A percentile compares a stretch with the other conserved stretches of the same genome.
These are phyloP conservation scores for Xiphias gladius DNA, from an alignment of 2,113 vertebrate species.

Conservation along the genomic window DNA sequence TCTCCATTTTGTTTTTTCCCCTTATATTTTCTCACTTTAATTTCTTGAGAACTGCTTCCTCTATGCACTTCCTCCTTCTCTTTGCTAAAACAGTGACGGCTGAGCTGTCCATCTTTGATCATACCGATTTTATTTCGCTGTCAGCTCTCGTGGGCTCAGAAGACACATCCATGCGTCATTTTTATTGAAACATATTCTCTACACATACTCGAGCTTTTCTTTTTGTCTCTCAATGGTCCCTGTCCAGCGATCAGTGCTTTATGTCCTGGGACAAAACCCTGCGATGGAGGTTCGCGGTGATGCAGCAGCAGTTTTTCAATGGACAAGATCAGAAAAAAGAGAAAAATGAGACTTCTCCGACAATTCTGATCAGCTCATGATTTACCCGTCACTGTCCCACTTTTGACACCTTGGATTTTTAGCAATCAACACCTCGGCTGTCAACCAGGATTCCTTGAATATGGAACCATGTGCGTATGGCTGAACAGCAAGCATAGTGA, in stretches of 20 bases:
- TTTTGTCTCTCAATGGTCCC: no score
- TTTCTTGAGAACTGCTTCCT: background rate
- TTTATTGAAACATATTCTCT: background rate
- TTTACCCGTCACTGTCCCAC: background rate
- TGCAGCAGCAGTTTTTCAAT: background rate
- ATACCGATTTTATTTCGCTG: constrained; percentile 26
- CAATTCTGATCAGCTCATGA: no score
- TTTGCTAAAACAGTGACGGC: background rate
- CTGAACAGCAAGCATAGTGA: background rate
- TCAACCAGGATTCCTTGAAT: background rate
- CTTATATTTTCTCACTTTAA: background rate
- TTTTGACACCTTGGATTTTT: background rate
- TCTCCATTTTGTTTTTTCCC: background rate
- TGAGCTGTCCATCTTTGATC: constrained; percentile 10
- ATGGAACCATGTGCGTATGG: no score
- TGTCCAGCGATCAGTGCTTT: no score
- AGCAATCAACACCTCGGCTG: background rate
- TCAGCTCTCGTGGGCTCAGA: background rate
- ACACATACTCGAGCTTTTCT: background rate
- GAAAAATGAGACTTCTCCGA: no score
- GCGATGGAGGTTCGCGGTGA: background rate
- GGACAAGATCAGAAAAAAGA: background rate
- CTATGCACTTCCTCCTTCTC: background rate
- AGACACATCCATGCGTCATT: background rate
- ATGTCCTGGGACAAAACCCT: no score